These are phyloP conservation scores for Oithona nana DNA, from an alignment of 2,888 invertebrate species.

Conservation along the genomic window DNA sequence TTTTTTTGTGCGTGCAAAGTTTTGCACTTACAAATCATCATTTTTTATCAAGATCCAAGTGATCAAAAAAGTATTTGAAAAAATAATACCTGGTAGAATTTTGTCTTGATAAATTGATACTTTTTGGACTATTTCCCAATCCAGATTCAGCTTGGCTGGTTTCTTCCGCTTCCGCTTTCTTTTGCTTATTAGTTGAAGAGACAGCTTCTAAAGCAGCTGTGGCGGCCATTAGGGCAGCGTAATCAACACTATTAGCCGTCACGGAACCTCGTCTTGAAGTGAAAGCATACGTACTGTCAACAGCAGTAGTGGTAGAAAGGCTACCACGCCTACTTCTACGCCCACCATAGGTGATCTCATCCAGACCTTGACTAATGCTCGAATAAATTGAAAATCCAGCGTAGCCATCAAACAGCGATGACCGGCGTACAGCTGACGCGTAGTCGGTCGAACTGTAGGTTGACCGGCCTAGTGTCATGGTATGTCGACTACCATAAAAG, in stretches of 20 bases:
- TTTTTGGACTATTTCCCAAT: background rate
- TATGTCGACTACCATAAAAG: background rate
- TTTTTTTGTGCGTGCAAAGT: too few species aligned
- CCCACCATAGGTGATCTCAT: slow-evolving; percentile 17
- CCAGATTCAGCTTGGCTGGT: background rate
- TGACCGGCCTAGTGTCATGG: background rate
- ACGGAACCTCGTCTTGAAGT: background rate
- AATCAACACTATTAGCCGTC: background rate
- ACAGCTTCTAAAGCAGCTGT: background rate
- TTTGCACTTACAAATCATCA: too few species aligned
- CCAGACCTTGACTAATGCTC: slow-evolving; percentile 17
- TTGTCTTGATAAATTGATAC: background rate
- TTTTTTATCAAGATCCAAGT: too few species aligned
- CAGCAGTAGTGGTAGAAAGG: background rate
- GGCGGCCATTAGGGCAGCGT: background rate
- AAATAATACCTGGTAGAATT: background rate
- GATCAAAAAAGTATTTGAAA: background rate
- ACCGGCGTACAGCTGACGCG: slow-evolving; percentile 7
- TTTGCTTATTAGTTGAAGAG: background rate
- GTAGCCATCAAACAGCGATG: slow-evolving; percentile 15
- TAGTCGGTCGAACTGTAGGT: background rate
- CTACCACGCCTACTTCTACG: background rate
- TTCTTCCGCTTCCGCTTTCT: background rate
- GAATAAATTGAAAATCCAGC: slow-evolving; percentile 13
- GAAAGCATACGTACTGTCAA: background rate